These are phyloP conservation scores for Crotalus viridis DNA, from an alignment of 2,113 vertebrate species.

Conservation along the genomic window DNA sequence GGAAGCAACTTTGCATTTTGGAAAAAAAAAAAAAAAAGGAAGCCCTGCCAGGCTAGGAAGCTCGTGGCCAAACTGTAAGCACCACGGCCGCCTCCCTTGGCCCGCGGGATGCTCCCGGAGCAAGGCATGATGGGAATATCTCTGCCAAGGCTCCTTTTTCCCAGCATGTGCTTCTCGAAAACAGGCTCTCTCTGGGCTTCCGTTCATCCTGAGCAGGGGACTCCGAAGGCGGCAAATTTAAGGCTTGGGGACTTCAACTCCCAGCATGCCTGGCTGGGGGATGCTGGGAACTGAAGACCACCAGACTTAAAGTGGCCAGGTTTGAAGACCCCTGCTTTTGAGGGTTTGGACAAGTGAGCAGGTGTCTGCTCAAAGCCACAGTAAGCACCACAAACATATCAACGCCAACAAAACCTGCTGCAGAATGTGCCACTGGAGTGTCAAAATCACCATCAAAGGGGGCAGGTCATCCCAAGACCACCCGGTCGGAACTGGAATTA, in stretches of 20 bases:
- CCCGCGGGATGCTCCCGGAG: neutral
- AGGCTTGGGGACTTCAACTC: neutral
- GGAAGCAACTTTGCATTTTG: neutral
- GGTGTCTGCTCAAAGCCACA: neutral
- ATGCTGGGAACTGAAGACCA: neutral
- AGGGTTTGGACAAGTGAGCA: neutral
- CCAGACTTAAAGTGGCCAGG: neutral
- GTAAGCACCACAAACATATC: neutral
- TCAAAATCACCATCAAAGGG: neutral
- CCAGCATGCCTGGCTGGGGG: neutral
- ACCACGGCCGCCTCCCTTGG: neutral
- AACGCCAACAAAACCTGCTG: neutral
- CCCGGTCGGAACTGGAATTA: neutral
- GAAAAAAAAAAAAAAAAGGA: too few species aligned
- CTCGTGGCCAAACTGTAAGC: neutral
- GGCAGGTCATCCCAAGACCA: neutral
- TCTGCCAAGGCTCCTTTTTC: neutral
- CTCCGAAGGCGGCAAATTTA: neutral
- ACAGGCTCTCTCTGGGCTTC: neutral
- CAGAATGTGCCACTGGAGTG: neutral
- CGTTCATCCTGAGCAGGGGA: neutral
- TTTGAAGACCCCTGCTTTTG: neutral
- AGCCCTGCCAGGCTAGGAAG: neutral
- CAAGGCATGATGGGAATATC: neutral
- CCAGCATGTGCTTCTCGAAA: neutral